Base-by-base conservation (phyloP, 2,888 invertebrate genomes). In the Brenthis ino region DNA sequence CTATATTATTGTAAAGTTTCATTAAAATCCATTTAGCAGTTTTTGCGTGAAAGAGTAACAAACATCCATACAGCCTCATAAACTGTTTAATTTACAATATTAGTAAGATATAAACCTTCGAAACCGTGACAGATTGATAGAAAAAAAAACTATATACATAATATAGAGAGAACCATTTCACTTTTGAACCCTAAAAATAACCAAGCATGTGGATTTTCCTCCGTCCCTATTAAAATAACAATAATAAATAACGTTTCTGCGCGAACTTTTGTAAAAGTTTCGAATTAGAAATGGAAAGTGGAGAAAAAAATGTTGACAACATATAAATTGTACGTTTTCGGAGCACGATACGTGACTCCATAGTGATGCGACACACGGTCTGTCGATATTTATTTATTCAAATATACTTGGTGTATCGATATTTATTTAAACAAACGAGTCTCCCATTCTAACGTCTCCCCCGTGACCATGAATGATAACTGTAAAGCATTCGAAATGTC, bases 281-380 rank as follows among this genome's bases (percentile, higher is more conserved):
- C 57, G 65, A 65, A 57, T 58, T 64, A 67, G 69, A 67, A 71
- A 68, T 65, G 64, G 66, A 66, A 69, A 71, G 69, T 64, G 57
- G 54, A 48, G 57, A 68, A 68, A 67, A 66, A 71, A 55, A 55
- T 51, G 69, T 69, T 50, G 55, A 71, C 63, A 69, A 64, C 51
- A 66, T 69, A 71, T 71, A 71, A 69, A 71, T 66, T 66, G 66
- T 66, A 68, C 63, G 54, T 66, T 69, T 64, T 60, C 50, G 64
- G 6, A 37, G 37, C 58, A 68, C 57, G 61, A 53, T 66, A 67
- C 71, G 66, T 67, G 69, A 69, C 67, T 53, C 8, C 24, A 14
- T 70, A 69, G 71, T 69, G 71, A 67, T 64, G 67, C 47, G 37
- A 12, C 4, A 14, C 3, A 1, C 4, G 16, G n/a, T 4, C 16